Base-by-base conservation (phyloP, 64 coral and sea anemone genomes). In the Anthopleura sola region DNA sequence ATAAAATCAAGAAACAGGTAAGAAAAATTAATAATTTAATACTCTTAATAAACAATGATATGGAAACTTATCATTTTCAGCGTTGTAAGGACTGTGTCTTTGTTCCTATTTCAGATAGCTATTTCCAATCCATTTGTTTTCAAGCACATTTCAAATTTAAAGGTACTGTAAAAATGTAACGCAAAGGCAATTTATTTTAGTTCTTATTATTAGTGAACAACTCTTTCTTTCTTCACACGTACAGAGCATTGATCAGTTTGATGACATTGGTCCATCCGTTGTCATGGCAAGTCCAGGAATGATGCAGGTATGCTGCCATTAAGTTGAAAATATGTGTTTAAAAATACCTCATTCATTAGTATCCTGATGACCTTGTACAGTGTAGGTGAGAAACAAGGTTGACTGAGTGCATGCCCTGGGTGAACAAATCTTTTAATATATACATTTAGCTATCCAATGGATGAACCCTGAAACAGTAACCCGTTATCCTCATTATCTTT, bases 251-350 rank as follows among this genome's bases (percentile, higher is more conserved):
- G 97, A 99, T 40, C 97, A 99, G 62, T 99, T 99, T 90, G 97
- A 99, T 90, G 97, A 99, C 82, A 99, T 99, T 55, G 97, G 97
- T 21, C 97, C 97, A n/a, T 99, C 97, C 15, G 93, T 99, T 53
- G 97, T 99, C 18, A 99, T 99, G 97, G 97, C 97, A 24, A 99
- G 97, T 76, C 97, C 97, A 26, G 97, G 97, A 83, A 99, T 99
- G 97, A 99, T 99, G 97, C 97, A 99, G 89, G 95, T 98, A 66
- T n/a, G n/a, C n/a, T n/a, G n/a, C n/a, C n/a, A n/a, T n/a, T n/a
- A n/a, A n/a, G n/a, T n/a, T n/a, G 9, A 44, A 6, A 44, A 44
- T 44, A 44, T 44, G 40, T 8, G 4, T 44, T 44, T 44, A 44
- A 8, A 44, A 6, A 44, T 44, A 44, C 9, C 40, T 44, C 40